Conservation (phyloP, 37 sponge, comb jelly and placozoan genomes). For the Beroe forskalii region DNA sequence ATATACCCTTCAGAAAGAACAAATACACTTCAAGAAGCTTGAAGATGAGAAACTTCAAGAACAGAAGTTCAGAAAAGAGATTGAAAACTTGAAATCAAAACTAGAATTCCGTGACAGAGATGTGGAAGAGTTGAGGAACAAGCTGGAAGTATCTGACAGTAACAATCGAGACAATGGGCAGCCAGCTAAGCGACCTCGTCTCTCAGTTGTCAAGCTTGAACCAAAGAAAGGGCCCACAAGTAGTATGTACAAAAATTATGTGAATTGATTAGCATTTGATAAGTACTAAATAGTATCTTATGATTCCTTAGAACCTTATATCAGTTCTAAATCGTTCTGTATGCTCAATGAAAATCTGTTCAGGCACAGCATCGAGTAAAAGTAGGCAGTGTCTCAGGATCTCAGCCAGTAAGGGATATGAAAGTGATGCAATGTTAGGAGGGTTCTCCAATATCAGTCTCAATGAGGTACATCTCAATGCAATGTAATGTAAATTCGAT, state of each 20-base stretch:
- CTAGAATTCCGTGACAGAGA: constrained; percentile 10
- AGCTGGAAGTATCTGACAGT: neutral
- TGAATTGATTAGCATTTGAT: too few species aligned
- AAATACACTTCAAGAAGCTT: neutral
- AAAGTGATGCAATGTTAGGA: too few species aligned
- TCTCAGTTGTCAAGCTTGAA: constrained; percentile 8
- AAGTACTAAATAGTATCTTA: neutral
- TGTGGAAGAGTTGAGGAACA: neutral
- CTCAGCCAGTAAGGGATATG: neutral
- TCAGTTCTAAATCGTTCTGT: too few species aligned
- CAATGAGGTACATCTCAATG: too few species aligned
- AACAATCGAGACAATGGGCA: neutral
- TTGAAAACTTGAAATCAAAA: constrained; percentile 18
- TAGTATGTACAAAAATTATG: neutral
- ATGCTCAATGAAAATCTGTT: too few species aligned
- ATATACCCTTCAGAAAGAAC: constrained; percentile 42
- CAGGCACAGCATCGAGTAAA: neutral
- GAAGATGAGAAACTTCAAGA: neutral
- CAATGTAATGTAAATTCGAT: too few species aligned
- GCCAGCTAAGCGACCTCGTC: constrained; percentile 22
- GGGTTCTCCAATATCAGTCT: too few species aligned
- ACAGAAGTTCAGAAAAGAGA: neutral
- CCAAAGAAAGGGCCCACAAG: constrained; percentile 7
- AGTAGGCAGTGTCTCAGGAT: neutral
- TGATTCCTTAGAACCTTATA: too few species aligned